Evolutionary conservation across 2,113 vertebrate species (phyloP), one percentile per base, ranked within the genome.

Genomic region (Micromys minutus): DNA sequence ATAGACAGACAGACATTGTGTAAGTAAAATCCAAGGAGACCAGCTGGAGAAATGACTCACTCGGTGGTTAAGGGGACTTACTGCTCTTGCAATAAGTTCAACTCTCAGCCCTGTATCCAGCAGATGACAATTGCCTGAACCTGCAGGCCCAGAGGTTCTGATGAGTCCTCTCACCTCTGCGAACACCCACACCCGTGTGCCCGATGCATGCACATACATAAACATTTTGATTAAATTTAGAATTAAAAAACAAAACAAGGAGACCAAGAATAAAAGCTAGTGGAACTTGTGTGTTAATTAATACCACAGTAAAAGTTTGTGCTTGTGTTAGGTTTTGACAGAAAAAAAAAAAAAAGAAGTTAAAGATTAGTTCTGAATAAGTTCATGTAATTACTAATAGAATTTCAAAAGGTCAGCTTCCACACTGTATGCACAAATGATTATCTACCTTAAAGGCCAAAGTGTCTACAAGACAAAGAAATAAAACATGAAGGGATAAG

Each of bases 351-450:
- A 52, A 76, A 69, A 1, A 89, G 88, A 72, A 84, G 22, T 72
- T 76, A 34, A 72, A 72, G 16, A 89, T 86, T 45, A 91, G 12
- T 90, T 90, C 63, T 94, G 26, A 88, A 89, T 83, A 94, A 59
- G 57, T 29, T 83, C 55, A 61, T 42, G 13, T 26, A n/a, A 83
- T 26, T 57, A 59, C 26, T 71, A 77, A 67, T 85, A 80, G 39
- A 57, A 87, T 67, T 84, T 88, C 63, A 91, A 91, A 96, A 79
- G 57, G 16, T 47, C 67, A 77, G 15, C 26, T 80, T 67, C 45
- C 55, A 91, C 65, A 87, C 0, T 39, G 34, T 52, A 55, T 7
- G 79, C 21, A 52, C 39, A 42, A 22, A 19, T 17, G 8, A 65
- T 69, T 50, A 50, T n/a, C 21, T 88, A 52, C 39, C 76, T 45